Base-by-base conservation (phyloP, 2,113 vertebrate genomes). In the Petrocephalus microphthalmus region DNA sequence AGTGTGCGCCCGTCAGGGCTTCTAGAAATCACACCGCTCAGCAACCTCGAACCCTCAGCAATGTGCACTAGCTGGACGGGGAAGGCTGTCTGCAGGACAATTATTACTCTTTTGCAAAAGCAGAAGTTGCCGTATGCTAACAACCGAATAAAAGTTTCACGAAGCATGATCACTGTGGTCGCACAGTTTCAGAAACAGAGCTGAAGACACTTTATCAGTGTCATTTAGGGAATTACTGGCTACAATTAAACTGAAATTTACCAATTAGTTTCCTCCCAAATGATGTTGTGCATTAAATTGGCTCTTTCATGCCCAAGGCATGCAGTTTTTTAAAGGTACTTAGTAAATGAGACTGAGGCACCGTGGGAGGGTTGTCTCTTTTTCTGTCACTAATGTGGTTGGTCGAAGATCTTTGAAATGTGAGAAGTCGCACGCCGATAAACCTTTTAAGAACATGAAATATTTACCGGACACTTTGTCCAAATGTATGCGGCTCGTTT, bases 221-320 rank as follows among this genome's bases (percentile, higher is more conserved):
- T 29, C 22, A 10, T 87, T 71, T 71, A 49, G 45, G 25, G 54
- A 71, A 87, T 74, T 71, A 71, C 42, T 33, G 71, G 60, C 42
- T 49, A 64, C 33, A 64, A 86, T 86, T 86, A 86, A 60, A 60
- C 54, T 90, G 90, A 90, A 90, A 92, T 93, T 93, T 92, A 92
- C 90, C 93, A 93, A 92, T 93, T 92, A 92, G 89, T 91, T 91
- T 92, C 90, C 88, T 92, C 92, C 91, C 90, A 93, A 89, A 86
- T 90, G n/a, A 90, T 89, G 53, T 29, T 88, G 87, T 67, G 74
- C 54, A 90, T 91, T 84, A 92, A 91, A 93, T 90, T 92, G 90
- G 89, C 87, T 91, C 91, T 91, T 88, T 81, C 90, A 88, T 90
- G 90, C 33, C 25, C 81, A 90, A 91, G 89, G 89, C 90, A 89